Conservation (phyloP, 2,113 vertebrate species). For the Macroglossus sobrinus region DNA sequence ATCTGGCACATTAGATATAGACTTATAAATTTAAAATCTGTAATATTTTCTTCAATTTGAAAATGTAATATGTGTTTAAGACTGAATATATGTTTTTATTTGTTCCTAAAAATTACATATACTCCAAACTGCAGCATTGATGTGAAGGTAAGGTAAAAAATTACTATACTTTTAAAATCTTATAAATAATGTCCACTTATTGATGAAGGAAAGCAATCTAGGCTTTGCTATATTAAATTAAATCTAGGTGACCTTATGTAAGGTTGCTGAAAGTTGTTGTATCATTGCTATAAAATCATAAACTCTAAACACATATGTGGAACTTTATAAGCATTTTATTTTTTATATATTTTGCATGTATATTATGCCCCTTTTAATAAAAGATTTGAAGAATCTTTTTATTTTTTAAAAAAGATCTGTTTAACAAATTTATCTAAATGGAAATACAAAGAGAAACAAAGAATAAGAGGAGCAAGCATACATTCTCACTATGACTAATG, state of each 20-base stretch:
- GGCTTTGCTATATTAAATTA: not conserved
- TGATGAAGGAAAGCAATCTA: not conserved
- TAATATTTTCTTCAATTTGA: conserved; percentile 3
- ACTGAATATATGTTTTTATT: not conserved
- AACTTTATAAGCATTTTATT: not conserved
- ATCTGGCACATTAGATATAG: not conserved
- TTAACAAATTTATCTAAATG: not conserved
- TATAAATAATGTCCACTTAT: not conserved
- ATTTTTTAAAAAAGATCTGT: not conserved
- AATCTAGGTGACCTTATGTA: not conserved
- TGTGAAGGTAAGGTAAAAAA: not conserved
- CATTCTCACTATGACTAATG: not conserved
- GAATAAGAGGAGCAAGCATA: not conserved
- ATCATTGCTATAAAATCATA: not conserved
- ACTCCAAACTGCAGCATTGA: not conserved
- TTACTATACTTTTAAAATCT: not conserved
- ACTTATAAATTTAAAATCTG: conserved; percentile 21
- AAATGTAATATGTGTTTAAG: not conserved
- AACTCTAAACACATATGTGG: not conserved
- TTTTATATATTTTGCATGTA: not conserved
- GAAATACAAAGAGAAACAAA: not conserved
- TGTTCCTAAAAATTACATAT: not conserved
- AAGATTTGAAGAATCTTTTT: not conserved
- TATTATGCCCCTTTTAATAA: not conserved
- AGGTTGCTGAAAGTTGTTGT: not conserved